Percentiles rank a stretch among this genome's conserved stretches.
These are phyloP conservation scores for Porites australiensis DNA, from an alignment of 64 coral and sea anemone species.

Conservation along the genomic window DNA sequence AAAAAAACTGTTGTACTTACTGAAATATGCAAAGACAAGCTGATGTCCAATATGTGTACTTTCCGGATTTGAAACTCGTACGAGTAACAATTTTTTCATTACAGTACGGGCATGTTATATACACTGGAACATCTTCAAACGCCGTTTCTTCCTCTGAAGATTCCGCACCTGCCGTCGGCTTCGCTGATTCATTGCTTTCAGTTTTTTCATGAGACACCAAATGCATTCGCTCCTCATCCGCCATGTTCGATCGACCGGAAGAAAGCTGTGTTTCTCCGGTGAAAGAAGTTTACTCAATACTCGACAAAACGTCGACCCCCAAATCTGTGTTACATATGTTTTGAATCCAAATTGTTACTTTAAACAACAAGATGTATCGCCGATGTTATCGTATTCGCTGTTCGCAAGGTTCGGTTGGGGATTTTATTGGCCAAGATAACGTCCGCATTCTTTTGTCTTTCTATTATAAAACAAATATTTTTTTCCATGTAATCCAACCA, in stretches of 20 bases:
- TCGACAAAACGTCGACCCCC: neutral
- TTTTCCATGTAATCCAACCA: neutral
- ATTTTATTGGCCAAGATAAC: constrained; percentile 13
- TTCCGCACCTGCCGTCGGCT: neutral
- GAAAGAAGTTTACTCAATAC: neutral
- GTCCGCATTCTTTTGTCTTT: constrained; percentile 19
- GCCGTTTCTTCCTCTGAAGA: constrained; percentile 42
- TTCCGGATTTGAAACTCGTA: constrained; percentile 82
- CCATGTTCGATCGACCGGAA: neutral
- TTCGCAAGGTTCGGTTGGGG: neutral
- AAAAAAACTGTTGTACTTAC: constrained; percentile 65
- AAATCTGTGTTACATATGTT: neutral
- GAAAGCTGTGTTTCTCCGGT: neutral
- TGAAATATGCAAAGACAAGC: constrained; percentile 92
- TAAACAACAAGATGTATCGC: constrained; percentile 1
- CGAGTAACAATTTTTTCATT: constrained; percentile 91
- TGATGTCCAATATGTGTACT: constrained; percentile 91
- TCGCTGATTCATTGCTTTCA: constrained; percentile 21
- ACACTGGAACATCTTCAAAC: constrained; percentile 83
- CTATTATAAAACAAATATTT: constrained; percentile 31
- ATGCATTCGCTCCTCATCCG: constrained; percentile 37
- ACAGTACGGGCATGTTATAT: constrained; percentile 66
- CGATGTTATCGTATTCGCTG: neutral
- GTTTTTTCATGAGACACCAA: constrained; percentile 10
- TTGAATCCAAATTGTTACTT: constrained; percentile 29